Evolutionary conservation across 2,888 invertebrate species (phyloP).

Genomic region (Hedychridium roseum): DNA sequence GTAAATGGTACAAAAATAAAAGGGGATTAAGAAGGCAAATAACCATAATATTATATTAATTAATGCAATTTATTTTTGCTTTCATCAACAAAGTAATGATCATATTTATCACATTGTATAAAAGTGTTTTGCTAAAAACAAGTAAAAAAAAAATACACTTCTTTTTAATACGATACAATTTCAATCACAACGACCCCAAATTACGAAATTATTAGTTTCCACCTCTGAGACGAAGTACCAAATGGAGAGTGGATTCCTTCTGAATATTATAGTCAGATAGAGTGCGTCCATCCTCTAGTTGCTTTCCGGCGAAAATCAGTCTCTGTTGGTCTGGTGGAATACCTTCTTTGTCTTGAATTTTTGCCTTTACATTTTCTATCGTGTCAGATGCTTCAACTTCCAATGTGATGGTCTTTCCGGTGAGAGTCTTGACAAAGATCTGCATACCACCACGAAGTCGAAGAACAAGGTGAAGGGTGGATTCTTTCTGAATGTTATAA

Average conservation of each 20-base stretch:
- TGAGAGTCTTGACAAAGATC: slow-evolving; percentile 25
- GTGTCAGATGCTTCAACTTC: slow-evolving; percentile 28
- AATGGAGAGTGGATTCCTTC: slow-evolving; percentile 65
- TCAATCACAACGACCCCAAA: too few species aligned
- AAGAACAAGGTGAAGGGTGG: slow-evolving; percentile 26
- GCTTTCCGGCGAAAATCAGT: slow-evolving; percentile 46
- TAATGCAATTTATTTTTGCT: background rate
- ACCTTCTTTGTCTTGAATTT: slow-evolving; percentile 35
- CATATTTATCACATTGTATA: background rate
- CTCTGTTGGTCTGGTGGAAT: slow-evolving; percentile 44
- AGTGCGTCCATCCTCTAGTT: slow-evolving; percentile 42
- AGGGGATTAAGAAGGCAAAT: background rate
- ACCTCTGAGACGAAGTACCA: slow-evolving; percentile 88
- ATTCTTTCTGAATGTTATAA: slow-evolving; percentile 35
- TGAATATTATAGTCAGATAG: slow-evolving; percentile 46
- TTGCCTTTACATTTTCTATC: slow-evolving; percentile 26
- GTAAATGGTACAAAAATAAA: background rate
- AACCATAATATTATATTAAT: background rate
- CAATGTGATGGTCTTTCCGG: slow-evolving; percentile 20
- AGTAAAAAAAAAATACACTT: background rate
- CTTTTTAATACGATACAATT: too few species aligned
- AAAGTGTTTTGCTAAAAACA: background rate
- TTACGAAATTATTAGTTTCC: slow-evolving; percentile 68
- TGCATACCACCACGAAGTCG: slow-evolving; percentile 34
- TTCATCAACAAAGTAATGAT: background rate